Percentiles rank a stretch among this genome's conserved stretches.
phyloP scores from a whole-genome alignment of 2,888 invertebrate genomes.

The Endotricha flammealis region DNA sequence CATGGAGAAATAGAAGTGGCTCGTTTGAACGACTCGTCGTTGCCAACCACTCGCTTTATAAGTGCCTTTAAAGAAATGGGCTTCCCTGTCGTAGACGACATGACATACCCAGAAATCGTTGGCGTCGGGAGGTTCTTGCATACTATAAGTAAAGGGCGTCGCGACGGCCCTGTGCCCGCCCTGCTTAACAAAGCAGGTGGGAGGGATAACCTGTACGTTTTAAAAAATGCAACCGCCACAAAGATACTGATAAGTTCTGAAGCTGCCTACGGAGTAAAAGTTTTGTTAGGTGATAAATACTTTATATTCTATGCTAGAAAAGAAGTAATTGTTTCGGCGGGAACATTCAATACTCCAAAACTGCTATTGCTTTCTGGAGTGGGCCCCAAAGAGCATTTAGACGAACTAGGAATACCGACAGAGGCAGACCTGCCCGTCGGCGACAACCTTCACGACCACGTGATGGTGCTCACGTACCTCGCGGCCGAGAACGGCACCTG shows the following conservation, averaged over 20 bases:
- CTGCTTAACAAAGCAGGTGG: slow-evolving; percentile 35
- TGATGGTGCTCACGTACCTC: slow-evolving; percentile 48
- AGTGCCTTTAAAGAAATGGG: slow-evolving; percentile 51
- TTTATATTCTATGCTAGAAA: slow-evolving; percentile 36
- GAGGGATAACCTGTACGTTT: slow-evolving; percentile 37
- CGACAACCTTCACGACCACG: slow-evolving; percentile 55
- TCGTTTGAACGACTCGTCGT: slow-evolving; percentile 30
- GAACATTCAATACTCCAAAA: slow-evolving; percentile 58
- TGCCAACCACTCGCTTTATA: slow-evolving; percentile 34
- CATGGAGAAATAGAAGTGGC: slow-evolving; percentile 55
- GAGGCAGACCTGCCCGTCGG: slow-evolving; percentile 53
- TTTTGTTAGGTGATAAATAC: slow-evolving; percentile 25
- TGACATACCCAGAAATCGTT: slow-evolving; percentile 50
- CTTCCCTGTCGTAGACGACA: slow-evolving; percentile 48
- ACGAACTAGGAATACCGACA: slow-evolving; percentile 34
- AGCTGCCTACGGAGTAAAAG: slow-evolving; percentile 42
- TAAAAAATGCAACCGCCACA: slow-evolving; percentile 43
- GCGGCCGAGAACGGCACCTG: slow-evolving; percentile 51
- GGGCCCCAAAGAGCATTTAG: slow-evolving; percentile 45
- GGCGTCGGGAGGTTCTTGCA: slow-evolving; percentile 61
- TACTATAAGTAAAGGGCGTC: slow-evolving; percentile 45
- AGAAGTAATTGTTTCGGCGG: slow-evolving; percentile 56
- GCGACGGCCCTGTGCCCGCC: slow-evolving; percentile 50
- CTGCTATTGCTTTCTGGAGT: slow-evolving; percentile 55
- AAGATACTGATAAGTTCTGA: slow-evolving; percentile 43